Percentiles rank a stretch among this genome's conserved stretches.
Conservation (phyloP, 2,113 vertebrate genomes). For the Orientallactaga bullata region DNA sequence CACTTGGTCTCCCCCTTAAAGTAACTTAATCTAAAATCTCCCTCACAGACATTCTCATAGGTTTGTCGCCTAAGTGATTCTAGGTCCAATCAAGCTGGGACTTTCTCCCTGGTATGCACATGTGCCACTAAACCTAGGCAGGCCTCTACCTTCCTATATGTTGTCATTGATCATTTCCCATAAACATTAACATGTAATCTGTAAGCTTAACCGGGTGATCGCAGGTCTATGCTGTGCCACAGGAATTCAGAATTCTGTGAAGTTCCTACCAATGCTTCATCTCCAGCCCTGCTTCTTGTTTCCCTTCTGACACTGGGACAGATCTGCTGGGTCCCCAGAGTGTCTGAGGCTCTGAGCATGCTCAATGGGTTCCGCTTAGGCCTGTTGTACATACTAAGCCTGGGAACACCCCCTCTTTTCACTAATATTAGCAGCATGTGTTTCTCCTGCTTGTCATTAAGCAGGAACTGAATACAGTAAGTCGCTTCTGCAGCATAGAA, state of each 20-base stretch:
- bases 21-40: too few species aligned
- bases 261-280: accelerated
- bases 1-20: too few species aligned
- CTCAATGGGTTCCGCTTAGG: accelerated
- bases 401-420: accelerated
- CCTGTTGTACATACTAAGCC: background rate
- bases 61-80: too few species aligned
- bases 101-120: too few species aligned
- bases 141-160: accelerated
- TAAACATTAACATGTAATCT: background rate
- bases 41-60: too few species aligned
- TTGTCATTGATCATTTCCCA: too few species aligned
- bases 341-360: accelerated
- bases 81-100: too few species aligned
- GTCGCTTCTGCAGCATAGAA: accelerated
- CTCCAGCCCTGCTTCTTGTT: background rate
- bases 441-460: background rate
- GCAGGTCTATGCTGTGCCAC: accelerated
- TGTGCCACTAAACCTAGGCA: accelerated
- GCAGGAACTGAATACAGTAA: accelerated
- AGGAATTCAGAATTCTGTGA: accelerated
- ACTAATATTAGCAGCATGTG: background rate
- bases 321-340: accelerated
- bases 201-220: accelerated
- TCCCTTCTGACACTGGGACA: background rate